Conservation (phyloP, 2,888 invertebrate species). For the Anarsia innoxiella region DNA sequence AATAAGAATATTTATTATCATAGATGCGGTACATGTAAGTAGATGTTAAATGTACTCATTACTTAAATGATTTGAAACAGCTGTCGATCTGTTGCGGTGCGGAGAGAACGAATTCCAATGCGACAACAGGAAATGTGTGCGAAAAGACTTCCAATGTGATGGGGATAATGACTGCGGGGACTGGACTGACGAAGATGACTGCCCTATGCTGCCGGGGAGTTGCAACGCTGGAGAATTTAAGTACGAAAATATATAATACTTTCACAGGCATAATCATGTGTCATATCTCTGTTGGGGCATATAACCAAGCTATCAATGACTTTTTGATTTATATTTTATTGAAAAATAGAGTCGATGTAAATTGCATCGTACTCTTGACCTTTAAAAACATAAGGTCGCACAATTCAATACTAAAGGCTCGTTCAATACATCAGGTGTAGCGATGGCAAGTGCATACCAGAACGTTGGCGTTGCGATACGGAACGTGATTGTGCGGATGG, state of each 20-base stretch:
- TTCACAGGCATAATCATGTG: too few species aligned
- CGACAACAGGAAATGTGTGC: slow-evolving; percentile 81
- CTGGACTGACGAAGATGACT: slow-evolving; percentile 89
- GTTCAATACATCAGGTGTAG: slow-evolving; percentile 83
- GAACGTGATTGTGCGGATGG: slow-evolving; percentile 87
- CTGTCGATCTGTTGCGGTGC: slow-evolving; percentile 75
- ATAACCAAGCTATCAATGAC: too few species aligned
- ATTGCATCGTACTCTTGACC: too few species aligned
- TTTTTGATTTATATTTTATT: too few species aligned
- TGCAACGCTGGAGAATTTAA: slow-evolving; percentile 83
- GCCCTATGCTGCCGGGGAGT: slow-evolving; percentile 78
- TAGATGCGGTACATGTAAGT: too few species aligned
- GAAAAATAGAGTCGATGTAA: too few species aligned
- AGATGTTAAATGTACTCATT: too few species aligned
- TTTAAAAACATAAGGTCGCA: too few species aligned
- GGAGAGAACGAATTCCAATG: slow-evolving; percentile 85
- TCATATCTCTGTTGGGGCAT: too few species aligned
- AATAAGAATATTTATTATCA: too few species aligned
- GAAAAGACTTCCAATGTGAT: slow-evolving; percentile 85
- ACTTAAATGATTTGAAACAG: slow-evolving; percentile 31
- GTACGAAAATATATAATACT: too few species aligned
- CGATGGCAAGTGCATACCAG: slow-evolving; percentile 86
- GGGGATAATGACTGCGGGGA: slow-evolving; percentile 92
- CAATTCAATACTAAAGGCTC: too few species aligned
- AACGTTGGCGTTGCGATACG: slow-evolving; percentile 85